phyloP scores from a whole-genome alignment of 2,888 invertebrate species.

The Andrena hattorfiana region DNA sequence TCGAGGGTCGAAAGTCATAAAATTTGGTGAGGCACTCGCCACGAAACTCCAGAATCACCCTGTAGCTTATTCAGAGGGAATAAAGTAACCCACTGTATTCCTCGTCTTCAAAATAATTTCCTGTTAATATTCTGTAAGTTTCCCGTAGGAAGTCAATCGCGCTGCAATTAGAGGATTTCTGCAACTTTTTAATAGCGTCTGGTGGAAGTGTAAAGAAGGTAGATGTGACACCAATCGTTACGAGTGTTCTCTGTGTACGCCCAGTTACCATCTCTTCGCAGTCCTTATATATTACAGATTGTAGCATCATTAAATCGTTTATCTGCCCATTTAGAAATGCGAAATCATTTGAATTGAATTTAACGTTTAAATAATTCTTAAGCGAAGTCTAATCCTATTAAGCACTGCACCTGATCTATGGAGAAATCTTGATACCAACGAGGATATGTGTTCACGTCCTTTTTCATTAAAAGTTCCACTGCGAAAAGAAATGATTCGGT shows the following conservation, averaged over 20 bases:
- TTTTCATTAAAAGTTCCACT: conserved; percentile 4
- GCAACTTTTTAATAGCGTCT: conserved; percentile 72
- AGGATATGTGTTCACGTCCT: conserved; percentile 16
- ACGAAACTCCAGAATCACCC: no score
- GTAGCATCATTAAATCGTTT: conserved; percentile 73
- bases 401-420: conserved; percentile 57
- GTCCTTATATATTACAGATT: conserved; percentile 76
- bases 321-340: conserved; percentile 69
- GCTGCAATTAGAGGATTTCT: conserved; percentile 69
- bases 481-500: conserved; percentile 13
- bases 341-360: neutral
- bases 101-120: conserved; percentile 79
- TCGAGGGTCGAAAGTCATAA: no score
- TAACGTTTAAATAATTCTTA: conserved; percentile 1
- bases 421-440: conserved; percentile 71
- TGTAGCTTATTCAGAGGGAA: neutral
- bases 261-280: conserved; percentile 75
- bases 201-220: conserved; percentile 74
- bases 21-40: no score
- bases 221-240: conserved; percentile 78
- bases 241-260: conserved; percentile 74
- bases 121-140: conserved; percentile 77
- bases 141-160: conserved; percentile 78
- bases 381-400: neutral
- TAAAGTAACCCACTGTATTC: conserved; percentile 73